Conservation (phyloP, 1,140 invertebrate species). For the Leptinotarsa undecemlineata region DNA sequence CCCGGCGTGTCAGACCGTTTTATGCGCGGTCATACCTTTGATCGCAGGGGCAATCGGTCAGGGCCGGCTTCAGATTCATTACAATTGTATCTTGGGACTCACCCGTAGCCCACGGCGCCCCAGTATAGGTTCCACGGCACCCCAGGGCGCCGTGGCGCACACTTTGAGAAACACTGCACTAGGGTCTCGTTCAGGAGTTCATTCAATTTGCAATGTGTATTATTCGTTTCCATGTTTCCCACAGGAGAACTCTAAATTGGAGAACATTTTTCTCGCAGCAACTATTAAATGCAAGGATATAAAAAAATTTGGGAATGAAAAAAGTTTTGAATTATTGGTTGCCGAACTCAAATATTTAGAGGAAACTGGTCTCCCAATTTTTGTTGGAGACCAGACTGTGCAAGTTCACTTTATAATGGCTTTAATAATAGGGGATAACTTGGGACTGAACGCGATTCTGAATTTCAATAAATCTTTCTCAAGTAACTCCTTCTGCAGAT, state of each 20-base stretch:
- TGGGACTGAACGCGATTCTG: constrained; percentile 46
- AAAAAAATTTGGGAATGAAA: constrained; percentile 35
- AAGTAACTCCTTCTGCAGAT: constrained; percentile 42
- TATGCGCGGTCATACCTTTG: too few species aligned
- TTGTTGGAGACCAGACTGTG: not conserved
- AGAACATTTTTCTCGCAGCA: constrained; percentile 48
- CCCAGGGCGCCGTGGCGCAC: too few species aligned
- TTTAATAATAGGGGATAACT: constrained; percentile 48
- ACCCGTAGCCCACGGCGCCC: too few species aligned
- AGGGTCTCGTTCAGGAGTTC: constrained; percentile 43
- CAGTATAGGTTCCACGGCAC: too few species aligned
- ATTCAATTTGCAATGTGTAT: constrained; percentile 50
- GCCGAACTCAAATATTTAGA: not conserved
- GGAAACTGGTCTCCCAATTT: not conserved
- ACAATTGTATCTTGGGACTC: too few species aligned
- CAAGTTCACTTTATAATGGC: constrained; percentile 44
- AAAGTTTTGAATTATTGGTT: not conserved
- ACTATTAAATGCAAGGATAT: constrained; percentile 32
- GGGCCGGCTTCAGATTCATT: too few species aligned
- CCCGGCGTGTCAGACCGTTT: too few species aligned
- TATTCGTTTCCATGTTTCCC: constrained; percentile 45
- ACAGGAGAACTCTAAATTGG: constrained; percentile 37
- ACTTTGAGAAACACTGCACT: constrained; percentile 27
- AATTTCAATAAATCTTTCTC: constrained; percentile 40
- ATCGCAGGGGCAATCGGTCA: too few species aligned